These are phyloP conservation scores for Parnassius apollo DNA, from an alignment of 2,888 invertebrate species.

Conservation along the genomic window DNA sequence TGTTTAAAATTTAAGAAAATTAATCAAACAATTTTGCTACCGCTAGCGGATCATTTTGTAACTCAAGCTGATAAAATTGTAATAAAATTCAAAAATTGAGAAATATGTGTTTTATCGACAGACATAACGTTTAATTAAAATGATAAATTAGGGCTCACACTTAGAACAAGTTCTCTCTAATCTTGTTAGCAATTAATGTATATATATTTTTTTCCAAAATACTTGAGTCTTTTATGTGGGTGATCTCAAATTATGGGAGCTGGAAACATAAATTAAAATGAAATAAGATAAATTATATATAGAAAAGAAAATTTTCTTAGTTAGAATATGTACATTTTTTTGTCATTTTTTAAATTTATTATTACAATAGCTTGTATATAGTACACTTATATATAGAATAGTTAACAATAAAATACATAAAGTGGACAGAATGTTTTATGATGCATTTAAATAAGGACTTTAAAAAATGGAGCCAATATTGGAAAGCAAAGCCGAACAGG, in stretches of 20 bases:
- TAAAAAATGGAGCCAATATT: no score
- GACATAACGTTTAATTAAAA: constrained; percentile 23
- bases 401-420: no score
- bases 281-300: constrained; percentile 17
- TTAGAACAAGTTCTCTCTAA: constrained; percentile 20
- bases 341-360: no score
- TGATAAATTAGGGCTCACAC: constrained; percentile 20
- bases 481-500: no score
- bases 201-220: constrained; percentile 9
- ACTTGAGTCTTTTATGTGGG: not conserved
- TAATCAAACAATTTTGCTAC: constrained; percentile 16
- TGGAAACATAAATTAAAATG: constrained; percentile 18
- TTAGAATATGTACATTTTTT: no score
- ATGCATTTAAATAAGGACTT: no score
- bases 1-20: not conserved
- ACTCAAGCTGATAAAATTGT: constrained; percentile 5
- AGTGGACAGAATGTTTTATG: no score
- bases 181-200: constrained; percentile 28
- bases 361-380: no score
- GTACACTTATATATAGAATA: no score
- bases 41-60: not conserved
- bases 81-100: constrained; percentile 9
- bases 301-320: no score
- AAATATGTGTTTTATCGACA: constrained; percentile 10
- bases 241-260: constrained; percentile 7